Evolutionary conservation across 2,888 invertebrate genomes (phyloP).

Genomic region (Apamea monoglypha): DNA sequence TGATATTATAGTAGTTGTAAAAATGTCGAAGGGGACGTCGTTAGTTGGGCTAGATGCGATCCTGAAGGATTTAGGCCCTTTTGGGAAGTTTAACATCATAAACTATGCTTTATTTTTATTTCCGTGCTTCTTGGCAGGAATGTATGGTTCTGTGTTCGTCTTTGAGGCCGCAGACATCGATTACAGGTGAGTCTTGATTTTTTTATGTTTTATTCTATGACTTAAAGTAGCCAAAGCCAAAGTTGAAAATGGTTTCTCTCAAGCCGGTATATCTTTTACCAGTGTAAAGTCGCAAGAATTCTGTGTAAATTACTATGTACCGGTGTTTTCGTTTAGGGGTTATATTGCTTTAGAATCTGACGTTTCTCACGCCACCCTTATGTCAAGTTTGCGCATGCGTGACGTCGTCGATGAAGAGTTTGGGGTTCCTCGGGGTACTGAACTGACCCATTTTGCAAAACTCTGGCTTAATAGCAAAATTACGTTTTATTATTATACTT

Average conservation of each 20-base stretch:
- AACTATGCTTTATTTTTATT: conserved; percentile 85
- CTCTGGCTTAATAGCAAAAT: neutral
- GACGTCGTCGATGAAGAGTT: conserved; percentile 44
- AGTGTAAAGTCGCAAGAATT: neutral
- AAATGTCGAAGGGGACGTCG: conserved; percentile 76
- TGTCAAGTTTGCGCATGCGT: conserved; percentile 72
- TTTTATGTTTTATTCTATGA: conserved; percentile 16
- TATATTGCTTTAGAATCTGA: conserved; percentile 44
- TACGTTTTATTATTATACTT: neutral
- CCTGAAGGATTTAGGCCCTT: conserved; percentile 82
- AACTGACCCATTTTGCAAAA: conserved; percentile 13
- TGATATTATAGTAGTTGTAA: conserved; percentile 59
- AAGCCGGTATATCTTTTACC: neutral
- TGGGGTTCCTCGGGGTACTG: conserved; percentile 55
- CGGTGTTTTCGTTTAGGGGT: conserved; percentile 51
- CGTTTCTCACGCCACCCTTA: conserved; percentile 63
- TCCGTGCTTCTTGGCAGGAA: conserved; percentile 86
- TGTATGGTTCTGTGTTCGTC: conserved; percentile 85
- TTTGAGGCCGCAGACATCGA: conserved; percentile 84
- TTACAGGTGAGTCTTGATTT: conserved; percentile 79
- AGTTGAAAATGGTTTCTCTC: neutral
- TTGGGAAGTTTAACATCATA: conserved; percentile 84
- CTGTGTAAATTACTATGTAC: neutral
- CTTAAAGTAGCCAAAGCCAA: neutral
- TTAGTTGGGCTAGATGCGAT: conserved; percentile 80